These are phyloP conservation scores for Clytia hemisphaerica DNA, from an alignment of 30 jellyfish, hydroid and myxozoan species.

Conservation along the genomic window DNA sequence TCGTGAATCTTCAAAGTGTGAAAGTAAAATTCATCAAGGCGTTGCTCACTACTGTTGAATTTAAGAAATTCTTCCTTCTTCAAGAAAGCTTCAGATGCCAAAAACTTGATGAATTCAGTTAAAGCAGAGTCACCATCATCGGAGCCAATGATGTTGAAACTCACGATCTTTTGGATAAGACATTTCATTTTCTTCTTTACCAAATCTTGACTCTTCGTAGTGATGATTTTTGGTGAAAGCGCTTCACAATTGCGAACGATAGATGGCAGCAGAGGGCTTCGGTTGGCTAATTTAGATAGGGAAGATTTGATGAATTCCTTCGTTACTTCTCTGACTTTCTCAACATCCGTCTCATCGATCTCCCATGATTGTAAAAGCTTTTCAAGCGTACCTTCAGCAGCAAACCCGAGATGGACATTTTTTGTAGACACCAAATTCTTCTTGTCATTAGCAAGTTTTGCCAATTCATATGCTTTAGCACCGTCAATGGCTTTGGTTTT, in stretches of 20 bases:
- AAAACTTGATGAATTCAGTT: background rate
- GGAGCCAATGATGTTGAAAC: background rate
- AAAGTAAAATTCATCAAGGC: constrained; percentile 12
- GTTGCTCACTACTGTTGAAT: constrained; percentile 15
- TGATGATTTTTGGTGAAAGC: background rate
- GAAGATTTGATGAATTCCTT: background rate
- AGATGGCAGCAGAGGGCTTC: background rate
- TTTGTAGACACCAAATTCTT: constrained; percentile 1
- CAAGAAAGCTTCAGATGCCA: background rate
- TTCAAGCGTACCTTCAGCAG: background rate
- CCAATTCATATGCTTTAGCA: constrained; percentile 13
- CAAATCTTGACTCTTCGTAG: background rate
- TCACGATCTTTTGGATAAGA: background rate
- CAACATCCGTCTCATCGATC: background rate
- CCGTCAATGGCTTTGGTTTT: constrained; percentile 14
- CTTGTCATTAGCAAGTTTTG: constrained; percentile 12
- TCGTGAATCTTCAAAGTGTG: background rate
- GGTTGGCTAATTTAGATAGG: background rate
- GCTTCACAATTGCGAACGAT: background rate
- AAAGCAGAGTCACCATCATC: background rate
- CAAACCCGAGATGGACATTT: constrained; percentile 1
- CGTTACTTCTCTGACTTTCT: background rate
- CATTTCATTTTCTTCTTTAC: background rate
- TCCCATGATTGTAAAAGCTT: background rate
- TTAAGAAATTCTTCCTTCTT: background rate